Evolutionary conservation across 2,113 vertebrate genomes (phyloP), one percentile per base, ranked within the genome.

Genomic region (Nibea coibor): DNA sequence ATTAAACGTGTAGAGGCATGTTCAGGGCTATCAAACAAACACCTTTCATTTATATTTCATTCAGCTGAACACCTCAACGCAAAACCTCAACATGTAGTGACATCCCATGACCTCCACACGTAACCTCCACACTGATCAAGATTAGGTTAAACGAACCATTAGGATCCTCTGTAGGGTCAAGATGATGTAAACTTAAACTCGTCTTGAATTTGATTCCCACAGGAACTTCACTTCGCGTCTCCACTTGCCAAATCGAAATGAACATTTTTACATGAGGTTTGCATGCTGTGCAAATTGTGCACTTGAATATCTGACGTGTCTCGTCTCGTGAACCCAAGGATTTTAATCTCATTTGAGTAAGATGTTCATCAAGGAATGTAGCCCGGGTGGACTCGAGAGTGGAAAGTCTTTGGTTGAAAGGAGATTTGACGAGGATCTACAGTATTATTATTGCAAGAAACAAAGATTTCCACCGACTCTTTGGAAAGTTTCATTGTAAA

Each of bases 181-280:
- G 22, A 39, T 39, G 35, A 39, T 28, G 14, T 31, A 50, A 31
- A 72, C 9, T 26, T 58, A 10, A 0, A 26, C 70, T 42, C 14
- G 56, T 63, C 47, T 51, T 70, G 14, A 56, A 62, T 9, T 39
- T 39, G 35, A 39, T 39, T 39, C 19, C 6, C 7, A 26, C 6
- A 39, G 4, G 5, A 63, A 22, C 22, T 10, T 28, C 31, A 22
- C 22, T 10, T 28, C 31, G 22, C 31, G 24, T 1, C 2, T 35
- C 56, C n/a, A 2, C 0, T 42, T 10, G 10, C 24, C 26, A 35
- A 26, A 79, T 74, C n/a, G 10, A 59, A 83, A 24, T 35, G n/a
- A 43, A 47, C 42, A 12, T 48, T 39, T 90, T 91, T 91, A 87
- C 91, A 89, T 91, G 76, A 75, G 20, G 8, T 93, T 93, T 93